Evolutionary conservation across 92 coral and sea anemone species (phyloP).

Genomic region (Phymanthus crucifer): DNA sequence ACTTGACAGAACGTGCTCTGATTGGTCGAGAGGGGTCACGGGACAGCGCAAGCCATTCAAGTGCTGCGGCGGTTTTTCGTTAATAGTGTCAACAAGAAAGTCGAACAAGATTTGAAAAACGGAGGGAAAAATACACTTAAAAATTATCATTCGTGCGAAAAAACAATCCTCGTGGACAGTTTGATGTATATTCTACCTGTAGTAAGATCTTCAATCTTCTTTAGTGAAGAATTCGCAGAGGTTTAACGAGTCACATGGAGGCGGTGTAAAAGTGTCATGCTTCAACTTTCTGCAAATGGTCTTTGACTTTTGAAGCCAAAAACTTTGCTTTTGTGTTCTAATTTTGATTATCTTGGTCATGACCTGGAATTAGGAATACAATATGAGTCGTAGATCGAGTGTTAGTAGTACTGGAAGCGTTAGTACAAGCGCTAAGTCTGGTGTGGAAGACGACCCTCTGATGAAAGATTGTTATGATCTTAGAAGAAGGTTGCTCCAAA

Average conservation of each 20-base stretch:
- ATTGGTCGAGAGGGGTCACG: slow-evolving; percentile 69
- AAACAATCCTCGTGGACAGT: neutral
- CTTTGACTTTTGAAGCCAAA: slow-evolving; percentile 11
- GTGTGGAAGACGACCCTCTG: slow-evolving; percentile 89
- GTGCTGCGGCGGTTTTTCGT: slow-evolving; percentile 95
- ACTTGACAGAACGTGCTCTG: slow-evolving; percentile 20
- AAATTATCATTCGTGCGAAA: neutral
- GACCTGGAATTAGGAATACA: slow-evolving; percentile 20
- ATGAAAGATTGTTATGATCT: slow-evolving; percentile 97
- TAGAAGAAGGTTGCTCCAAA: slow-evolving; percentile 88
- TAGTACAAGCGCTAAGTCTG: slow-evolving; percentile 84
- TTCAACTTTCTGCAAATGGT: neutral
- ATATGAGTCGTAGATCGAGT: slow-evolving; percentile 98
- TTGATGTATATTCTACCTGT: neutral
- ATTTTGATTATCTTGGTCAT: slow-evolving; percentile 13
- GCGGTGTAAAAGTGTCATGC: neutral
- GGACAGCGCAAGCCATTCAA: slow-evolving; percentile 72
- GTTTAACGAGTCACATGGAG: neutral
- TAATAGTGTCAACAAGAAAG: slow-evolving; percentile 75
- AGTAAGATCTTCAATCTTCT: neutral
- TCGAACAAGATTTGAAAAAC: slow-evolving; percentile 64
- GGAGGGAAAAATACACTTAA: slow-evolving; percentile 19
- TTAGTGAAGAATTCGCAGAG: neutral
- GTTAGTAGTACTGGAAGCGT: slow-evolving; percentile 75
- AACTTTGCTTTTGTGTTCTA: neutral